phyloP scores from a whole-genome alignment of 1,140 invertebrate species.

The Aphaenogaster ashmeadi region DNA sequence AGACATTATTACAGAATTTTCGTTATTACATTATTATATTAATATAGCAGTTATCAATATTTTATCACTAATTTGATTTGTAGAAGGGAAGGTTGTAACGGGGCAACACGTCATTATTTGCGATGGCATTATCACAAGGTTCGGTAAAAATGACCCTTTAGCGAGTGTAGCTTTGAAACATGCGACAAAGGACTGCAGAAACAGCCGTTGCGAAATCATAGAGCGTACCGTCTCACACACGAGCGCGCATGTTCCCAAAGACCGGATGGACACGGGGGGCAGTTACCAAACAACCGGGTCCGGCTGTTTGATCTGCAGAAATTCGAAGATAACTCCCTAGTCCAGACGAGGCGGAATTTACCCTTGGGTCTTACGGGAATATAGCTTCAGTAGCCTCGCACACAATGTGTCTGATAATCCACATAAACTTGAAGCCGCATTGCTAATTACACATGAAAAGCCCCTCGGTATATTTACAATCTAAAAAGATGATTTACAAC shows the following conservation, averaged over 20 bases:
- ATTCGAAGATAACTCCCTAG: constrained; percentile 38
- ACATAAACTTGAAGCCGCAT: neutral
- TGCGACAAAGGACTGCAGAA: constrained; percentile 29
- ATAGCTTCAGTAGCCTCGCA: neutral
- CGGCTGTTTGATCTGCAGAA: constrained; percentile 54
- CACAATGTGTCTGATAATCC: neutral
- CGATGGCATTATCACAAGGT: neutral
- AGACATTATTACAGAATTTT: neutral
- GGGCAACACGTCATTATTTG: neutral
- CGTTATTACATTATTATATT: neutral
- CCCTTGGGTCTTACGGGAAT: neutral
- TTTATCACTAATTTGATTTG: neutral
- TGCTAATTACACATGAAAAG: constrained; percentile 5
- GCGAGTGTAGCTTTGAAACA: constrained; percentile 2
- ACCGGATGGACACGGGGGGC: constrained; percentile 15
- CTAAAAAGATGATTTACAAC: neutral
- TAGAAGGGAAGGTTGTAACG: neutral
- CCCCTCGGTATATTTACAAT: too few relatives aligned
- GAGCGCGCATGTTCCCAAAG: constrained; percentile 43
- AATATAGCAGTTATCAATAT: neutral
- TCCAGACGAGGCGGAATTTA: constrained; percentile 2
- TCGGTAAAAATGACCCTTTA: constrained; percentile 29
- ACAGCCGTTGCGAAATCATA: constrained; percentile 51
- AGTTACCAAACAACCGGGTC: constrained; percentile 34
- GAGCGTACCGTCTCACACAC: constrained; percentile 27